A percentile compares a stretch with the other conserved stretches of the same genome.
These are phyloP conservation scores for Poecilia picta DNA, from an alignment of 2,797 vertebrate genomes.

Conservation along the genomic window DNA sequence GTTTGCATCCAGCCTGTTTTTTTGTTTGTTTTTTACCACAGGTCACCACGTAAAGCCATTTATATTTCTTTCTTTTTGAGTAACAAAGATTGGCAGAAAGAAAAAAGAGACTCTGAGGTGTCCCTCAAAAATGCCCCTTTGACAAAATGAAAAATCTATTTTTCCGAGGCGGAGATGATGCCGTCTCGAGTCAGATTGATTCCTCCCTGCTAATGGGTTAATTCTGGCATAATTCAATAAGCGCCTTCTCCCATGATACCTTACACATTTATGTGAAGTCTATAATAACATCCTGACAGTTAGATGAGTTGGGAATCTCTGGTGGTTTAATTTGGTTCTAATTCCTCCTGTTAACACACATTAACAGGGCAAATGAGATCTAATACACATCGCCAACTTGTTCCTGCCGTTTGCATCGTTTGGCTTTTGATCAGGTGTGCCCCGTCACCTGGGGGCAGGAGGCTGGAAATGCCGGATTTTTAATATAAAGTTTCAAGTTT, in stretches of 20 bases:
- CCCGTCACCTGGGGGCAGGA: neutral
- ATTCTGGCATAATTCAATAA: constrained; percentile 80
- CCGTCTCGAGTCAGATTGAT: constrained; percentile 68
- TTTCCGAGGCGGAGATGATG: constrained; percentile 12
- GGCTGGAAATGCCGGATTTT: neutral
- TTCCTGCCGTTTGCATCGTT: constrained; percentile 29
- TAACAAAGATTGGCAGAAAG: neutral
- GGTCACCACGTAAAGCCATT: constrained; percentile 55
- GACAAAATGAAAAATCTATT: constrained; percentile 29
- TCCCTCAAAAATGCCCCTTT: constrained; percentile 41
- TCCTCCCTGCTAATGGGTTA: constrained; percentile 74
- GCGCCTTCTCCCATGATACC: constrained; percentile 66
- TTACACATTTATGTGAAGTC: constrained; percentile 73
- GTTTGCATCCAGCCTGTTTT: constrained; percentile 51
- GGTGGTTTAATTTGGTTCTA: constrained; percentile 73
- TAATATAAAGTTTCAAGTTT: neutral
- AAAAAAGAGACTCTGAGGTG: constrained; percentile 14
- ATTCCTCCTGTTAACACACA: constrained; percentile 78
- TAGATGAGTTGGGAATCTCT: constrained; percentile 71
- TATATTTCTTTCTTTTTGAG: constrained; percentile 29
- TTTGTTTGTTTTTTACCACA: constrained; percentile 22
- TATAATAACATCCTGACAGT: constrained; percentile 73
- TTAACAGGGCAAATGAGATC: constrained; percentile 68
- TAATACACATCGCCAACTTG: constrained; percentile 34
- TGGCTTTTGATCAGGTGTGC: constrained; percentile 18